These are phyloP conservation scores for Lissocephala sabroskyi DNA, from an alignment of 2,888 invertebrate genomes.

Conservation along the genomic window DNA sequence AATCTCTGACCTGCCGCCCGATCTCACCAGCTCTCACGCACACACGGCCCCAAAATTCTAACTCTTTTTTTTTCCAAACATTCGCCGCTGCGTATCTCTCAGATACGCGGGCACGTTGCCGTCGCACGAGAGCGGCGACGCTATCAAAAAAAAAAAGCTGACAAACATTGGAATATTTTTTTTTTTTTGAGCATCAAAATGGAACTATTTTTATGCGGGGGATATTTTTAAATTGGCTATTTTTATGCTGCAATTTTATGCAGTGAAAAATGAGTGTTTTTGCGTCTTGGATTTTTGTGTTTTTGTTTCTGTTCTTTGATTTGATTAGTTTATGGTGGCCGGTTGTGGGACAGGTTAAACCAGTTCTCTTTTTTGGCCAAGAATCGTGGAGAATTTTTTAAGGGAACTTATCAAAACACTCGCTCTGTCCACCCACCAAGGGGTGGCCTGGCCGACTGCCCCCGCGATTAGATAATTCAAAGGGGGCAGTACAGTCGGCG, in stretches of 20 bases:
- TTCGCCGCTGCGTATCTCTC: constrained; percentile 18
- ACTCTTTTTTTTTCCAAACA: constrained; percentile 2
- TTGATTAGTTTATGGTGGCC: constrained; percentile 57
- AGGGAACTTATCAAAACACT: constrained; percentile 34
- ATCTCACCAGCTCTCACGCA: constrained; percentile 11
- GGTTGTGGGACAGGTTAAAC: constrained; percentile 44
- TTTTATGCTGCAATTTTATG: constrained; percentile 10
- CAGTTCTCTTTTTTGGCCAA: constrained; percentile 28
- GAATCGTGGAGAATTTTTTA: constrained; percentile 28
- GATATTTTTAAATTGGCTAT: constrained; percentile 33
- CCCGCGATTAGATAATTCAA: constrained; percentile 51
- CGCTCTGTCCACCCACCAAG: constrained; percentile 38
- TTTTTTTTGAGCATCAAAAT: no score
- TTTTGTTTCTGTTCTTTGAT: constrained; percentile 25
- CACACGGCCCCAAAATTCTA: constrained; percentile 7
- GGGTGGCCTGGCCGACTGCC: constrained; percentile 11
- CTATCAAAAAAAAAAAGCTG: no score
- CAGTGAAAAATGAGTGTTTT: constrained; percentile 7
- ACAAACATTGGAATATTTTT: constrained; percentile 3
- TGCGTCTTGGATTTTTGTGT: constrained; percentile 46
- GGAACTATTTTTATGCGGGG: no score
- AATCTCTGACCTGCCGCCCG: no score
- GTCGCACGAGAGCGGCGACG: background rate
- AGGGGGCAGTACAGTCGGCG: constrained; percentile 48
- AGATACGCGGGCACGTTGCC: constrained; percentile 14